Conservation (phyloP, 1,140 invertebrate genomes). For the Leptinotarsa texana region DNA sequence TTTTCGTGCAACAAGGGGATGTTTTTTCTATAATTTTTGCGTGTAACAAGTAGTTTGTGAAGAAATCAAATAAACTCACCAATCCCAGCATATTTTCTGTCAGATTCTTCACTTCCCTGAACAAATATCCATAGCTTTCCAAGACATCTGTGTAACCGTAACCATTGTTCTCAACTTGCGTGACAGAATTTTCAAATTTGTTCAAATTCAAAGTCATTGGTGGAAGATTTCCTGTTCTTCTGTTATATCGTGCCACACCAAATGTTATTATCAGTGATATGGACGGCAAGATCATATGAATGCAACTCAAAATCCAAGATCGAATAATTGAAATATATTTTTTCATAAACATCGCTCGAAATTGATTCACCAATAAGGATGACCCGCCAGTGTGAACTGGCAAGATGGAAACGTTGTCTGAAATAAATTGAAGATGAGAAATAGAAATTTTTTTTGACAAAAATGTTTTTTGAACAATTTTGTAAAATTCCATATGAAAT, state of each 20-base stretch:
- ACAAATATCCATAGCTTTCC: slow-evolving; percentile 15
- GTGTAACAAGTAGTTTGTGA: too few species aligned
- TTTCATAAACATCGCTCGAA: slow-evolving; percentile 67
- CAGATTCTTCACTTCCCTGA: slow-evolving; percentile 30
- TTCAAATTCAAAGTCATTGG: slow-evolving; percentile 52
- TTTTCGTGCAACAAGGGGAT: too few species aligned
- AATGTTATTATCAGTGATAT: slow-evolving; percentile 65
- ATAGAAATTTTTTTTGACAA: too few species aligned
- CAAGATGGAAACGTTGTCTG: slow-evolving; percentile 32
- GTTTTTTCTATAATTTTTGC: too few species aligned
- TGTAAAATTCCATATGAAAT: too few species aligned
- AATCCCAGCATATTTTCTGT: slow-evolving; percentile 32
- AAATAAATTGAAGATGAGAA: not conserved
- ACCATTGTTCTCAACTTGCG: slow-evolving; percentile 39
- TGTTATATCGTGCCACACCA: slow-evolving; percentile 58
- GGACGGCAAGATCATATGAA: slow-evolving; percentile 65
- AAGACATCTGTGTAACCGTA: slow-evolving; percentile 7
- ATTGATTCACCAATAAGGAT: slow-evolving; percentile 61
- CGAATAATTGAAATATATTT: slow-evolving; percentile 61
- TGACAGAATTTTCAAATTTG: slow-evolving; percentile 49
- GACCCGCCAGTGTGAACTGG: slow-evolving; percentile 48
- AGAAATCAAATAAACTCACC: slow-evolving; percentile 28
- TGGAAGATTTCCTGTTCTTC: slow-evolving; percentile 56
- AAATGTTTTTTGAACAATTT: too few species aligned
- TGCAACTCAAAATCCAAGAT: slow-evolving; percentile 60